These are phyloP conservation scores for Ceratosolen solmsi DNA, from an alignment of 1,140 invertebrate species.

Conservation along the genomic window DNA sequence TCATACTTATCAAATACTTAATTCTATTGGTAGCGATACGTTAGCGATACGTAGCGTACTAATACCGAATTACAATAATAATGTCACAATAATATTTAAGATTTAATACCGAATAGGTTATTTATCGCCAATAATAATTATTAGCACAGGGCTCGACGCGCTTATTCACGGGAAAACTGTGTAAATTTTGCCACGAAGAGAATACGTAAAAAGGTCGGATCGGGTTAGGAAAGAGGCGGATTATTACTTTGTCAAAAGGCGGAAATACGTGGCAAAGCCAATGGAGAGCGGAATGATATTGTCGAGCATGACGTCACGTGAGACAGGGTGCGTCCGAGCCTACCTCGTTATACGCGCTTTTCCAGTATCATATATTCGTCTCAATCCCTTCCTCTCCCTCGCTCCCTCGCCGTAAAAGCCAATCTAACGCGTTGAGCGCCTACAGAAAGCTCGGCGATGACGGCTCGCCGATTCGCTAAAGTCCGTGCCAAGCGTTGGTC, in stretches of 20 bases:
- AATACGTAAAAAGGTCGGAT: neutral
- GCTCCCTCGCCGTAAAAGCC: neutral
- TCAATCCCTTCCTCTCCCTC: neutral
- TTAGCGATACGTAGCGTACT: too few species aligned
- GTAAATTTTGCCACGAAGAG: neutral
- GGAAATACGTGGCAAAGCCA: slow-evolving; percentile 49
- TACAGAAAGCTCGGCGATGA: slow-evolving; percentile 11
- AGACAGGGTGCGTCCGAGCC: slow-evolving; percentile 55
- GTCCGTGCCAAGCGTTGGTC: slow-evolving; percentile 50
- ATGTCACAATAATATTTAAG: too few species aligned
- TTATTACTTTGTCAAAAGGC: slow-evolving; percentile 44
- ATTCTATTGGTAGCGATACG: too few species aligned
- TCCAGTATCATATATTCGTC: slow-evolving; percentile 46
- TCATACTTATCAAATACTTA: too few species aligned
- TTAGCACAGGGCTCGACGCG: too few species aligned
- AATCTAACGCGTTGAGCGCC: neutral
- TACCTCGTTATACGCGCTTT: slow-evolving; percentile 12
- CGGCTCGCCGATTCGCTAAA: slow-evolving; percentile 30
- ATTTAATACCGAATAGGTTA: too few species aligned
- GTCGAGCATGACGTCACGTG: slow-evolving; percentile 53
- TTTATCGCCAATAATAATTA: too few species aligned
- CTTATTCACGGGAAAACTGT: neutral
- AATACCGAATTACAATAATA: too few species aligned
- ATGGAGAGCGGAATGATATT: slow-evolving; percentile 23
- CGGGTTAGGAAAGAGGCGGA: too few species aligned